Percentiles rank a stretch among this genome's conserved stretches.
phyloP scores from a whole-genome alignment of 2,888 invertebrate species.

The Cantharis rustica region DNA sequence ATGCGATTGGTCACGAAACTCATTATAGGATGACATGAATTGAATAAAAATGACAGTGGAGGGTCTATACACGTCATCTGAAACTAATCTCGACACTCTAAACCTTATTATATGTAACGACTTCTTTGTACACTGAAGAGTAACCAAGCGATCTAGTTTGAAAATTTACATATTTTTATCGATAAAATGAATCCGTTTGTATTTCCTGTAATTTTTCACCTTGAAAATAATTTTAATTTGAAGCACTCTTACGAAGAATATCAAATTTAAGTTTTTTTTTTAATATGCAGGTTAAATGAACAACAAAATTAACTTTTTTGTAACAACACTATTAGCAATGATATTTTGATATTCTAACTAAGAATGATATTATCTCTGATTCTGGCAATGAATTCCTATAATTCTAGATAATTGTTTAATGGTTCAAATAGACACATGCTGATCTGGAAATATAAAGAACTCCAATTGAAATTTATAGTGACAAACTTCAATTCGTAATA shows the following conservation, averaged over 20 bases:
- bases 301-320: no score
- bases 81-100: conserved; percentile 21
- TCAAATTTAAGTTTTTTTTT: no score
- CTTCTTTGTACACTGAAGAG: conserved; percentile 11
- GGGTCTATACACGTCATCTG: conserved; percentile 17
- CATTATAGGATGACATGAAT: conserved; percentile 35
- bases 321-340: no score
- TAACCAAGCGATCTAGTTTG: not conserved
- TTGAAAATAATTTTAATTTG: not conserved
- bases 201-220: not conserved
- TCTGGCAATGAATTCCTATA: not conserved
- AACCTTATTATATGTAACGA: conserved; percentile 18
- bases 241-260: no score
- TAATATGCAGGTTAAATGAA: no score
- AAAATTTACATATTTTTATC: conserved; percentile 2
- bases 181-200: not conserved
- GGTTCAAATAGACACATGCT: not conserved
- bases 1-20: conserved; percentile 38
- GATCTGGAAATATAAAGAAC: not conserved
- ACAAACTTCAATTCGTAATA: not conserved
- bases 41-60: conserved; percentile 35
- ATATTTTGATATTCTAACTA: no score
- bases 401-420: not conserved
- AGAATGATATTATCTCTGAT: not conserved
- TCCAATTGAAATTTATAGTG: not conserved